Evolutionary conservation across 2,797 vertebrate genomes (phyloP), one percentile per base, ranked within the genome.

Genomic region (Crax fasciolata): DNA sequence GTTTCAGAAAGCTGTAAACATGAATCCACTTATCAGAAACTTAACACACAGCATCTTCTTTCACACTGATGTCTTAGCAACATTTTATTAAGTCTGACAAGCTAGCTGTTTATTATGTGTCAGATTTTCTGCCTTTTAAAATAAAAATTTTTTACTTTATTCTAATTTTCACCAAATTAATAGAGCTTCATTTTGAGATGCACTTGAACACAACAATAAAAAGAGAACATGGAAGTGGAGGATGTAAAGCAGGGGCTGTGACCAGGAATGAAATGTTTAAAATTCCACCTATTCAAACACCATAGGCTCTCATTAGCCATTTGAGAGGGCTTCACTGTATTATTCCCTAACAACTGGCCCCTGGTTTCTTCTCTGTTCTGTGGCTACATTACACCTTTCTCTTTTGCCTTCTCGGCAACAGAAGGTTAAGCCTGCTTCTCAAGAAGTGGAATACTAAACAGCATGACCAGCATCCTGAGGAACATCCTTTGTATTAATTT

Each of bases 1-100:
- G n/a, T 88, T 96, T 93, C 73, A 76, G 71, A 91, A 96, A 86
- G 51, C 67, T 90, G 73, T 79, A 96, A 96, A 95, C 68, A 89
- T 46, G 71, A 94, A 91, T 91, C 70, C 79, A 84, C 51, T 70
- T 90, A 87, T 95, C 94, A 95, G 85, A 93, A 95, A 93, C 44
- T 46, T 92, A 87, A 89, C 49, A 70, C 32, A 65, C 65, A 84
- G 27, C 70, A 35, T 91, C 62, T 81, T 93, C 67, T 89, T 91
- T 46, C 66, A 67, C 3, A 13, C 4, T 41, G 87, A 92, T 87
- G 46, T 79, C 82, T 93, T 89, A 86, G 76, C 73, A 95, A 61
- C 30, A 70, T 78, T 85, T 70, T 88, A 76, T 89, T 91, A 91
- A 86, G 71, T 14, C 39, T 96, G 92, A 91, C 94, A 94, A 94